A percentile compares a stretch with the other conserved stretches of the same genome.
These are phyloP conservation scores for Phylloscopus trochiloides DNA, from an alignment of 2,113 vertebrate genomes.

Conservation along the genomic window DNA sequence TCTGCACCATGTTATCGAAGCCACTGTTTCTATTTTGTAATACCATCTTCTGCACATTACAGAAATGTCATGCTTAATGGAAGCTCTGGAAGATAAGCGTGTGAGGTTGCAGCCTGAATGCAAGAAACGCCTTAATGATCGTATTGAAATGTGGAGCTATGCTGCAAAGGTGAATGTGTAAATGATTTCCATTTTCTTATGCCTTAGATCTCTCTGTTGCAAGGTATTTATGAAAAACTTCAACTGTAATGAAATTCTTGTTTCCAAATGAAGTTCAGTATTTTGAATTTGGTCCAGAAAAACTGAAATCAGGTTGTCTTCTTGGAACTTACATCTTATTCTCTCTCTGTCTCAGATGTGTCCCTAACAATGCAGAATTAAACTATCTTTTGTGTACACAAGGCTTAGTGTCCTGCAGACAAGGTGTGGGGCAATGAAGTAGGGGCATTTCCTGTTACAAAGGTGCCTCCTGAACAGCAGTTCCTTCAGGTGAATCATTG, in stretches of 20 bases:
- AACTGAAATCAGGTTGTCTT: background rate
- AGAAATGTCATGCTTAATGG: constrained; percentile 99
- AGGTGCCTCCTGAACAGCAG: background rate
- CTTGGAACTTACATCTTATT: background rate
- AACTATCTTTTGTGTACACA: background rate
- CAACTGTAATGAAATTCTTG: background rate
- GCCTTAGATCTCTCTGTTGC: background rate
- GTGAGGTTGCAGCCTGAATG: constrained; percentile 96
- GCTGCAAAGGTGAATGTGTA: constrained; percentile 87
- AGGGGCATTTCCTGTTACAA: background rate
- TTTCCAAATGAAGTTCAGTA: background rate
- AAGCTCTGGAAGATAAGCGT: constrained; percentile 92
- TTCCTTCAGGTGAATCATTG: background rate
- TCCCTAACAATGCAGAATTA: background rate
- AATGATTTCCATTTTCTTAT: background rate
- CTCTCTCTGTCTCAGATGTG: background rate
- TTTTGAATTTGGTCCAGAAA: background rate
- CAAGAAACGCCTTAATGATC: constrained; percentile 96
- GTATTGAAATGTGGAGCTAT: constrained; percentile 98
- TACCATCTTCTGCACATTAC: background rate
- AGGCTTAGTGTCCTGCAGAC: background rate
- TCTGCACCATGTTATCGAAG: background rate
- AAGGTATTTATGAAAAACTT: background rate
- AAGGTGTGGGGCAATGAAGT: background rate
- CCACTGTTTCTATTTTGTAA: background rate